Percentiles rank a stretch among this genome's conserved stretches.
Conservation (phyloP, 1,140 invertebrate genomes). For the Aphaenogaster rudis region DNA sequence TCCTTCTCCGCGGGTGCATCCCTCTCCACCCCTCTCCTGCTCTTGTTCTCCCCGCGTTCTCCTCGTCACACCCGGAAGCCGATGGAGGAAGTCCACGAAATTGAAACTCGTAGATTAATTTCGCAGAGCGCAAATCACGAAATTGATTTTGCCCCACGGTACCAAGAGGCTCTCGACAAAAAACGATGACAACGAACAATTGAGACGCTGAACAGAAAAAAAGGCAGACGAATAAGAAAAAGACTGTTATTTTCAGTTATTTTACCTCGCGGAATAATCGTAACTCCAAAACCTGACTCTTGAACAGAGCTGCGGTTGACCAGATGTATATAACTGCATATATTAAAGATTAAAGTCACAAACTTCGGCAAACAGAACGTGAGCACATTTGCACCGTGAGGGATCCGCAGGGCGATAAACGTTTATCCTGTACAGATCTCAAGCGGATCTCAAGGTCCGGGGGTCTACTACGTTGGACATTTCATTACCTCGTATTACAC, state of each 20-base stretch:
- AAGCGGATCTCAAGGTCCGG: constrained; percentile 25
- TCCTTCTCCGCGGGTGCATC: not conserved
- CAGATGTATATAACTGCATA: not conserved
- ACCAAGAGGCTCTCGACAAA: not conserved
- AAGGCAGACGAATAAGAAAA: not conserved
- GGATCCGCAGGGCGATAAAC: constrained; percentile 60
- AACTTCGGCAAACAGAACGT: constrained; percentile 32
- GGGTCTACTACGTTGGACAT: constrained; percentile 18
- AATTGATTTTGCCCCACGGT: not conserved
- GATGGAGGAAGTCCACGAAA: constrained; percentile 41
- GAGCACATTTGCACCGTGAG: constrained; percentile 17
- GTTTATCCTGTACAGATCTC: constrained; percentile 51
- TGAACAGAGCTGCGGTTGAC: not conserved
- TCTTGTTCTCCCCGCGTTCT: not conserved
- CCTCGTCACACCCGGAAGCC: constrained; percentile 53
- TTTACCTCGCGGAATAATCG: not conserved
- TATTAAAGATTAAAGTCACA: not conserved
- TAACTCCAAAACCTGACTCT: not conserved
- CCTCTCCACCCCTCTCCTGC: not conserved
- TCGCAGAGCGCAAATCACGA: constrained; percentile 28
- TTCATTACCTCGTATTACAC: constrained; percentile 60
- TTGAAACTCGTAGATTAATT: constrained; percentile 49
- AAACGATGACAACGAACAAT: constrained; percentile 1
- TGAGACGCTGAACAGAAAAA: not conserved
- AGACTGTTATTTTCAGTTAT: not conserved